Evolutionary conservation across 2,113 vertebrate species (phyloP).

Genomic region (Pedionomus torquatus): DNA sequence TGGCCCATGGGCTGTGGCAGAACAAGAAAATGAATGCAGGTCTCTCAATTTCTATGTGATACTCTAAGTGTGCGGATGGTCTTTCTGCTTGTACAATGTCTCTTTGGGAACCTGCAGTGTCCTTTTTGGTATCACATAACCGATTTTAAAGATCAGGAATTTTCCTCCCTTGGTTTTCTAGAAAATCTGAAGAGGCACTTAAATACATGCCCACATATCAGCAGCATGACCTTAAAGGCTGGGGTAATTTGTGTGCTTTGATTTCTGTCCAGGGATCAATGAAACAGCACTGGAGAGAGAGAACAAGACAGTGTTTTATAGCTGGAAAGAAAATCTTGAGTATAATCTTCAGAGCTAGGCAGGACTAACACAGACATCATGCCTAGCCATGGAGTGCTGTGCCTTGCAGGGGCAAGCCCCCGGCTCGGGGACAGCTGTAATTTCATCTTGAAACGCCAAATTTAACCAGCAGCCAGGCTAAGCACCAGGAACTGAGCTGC

Average conservation of each 20-base stretch:
- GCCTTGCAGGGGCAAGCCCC: neutral
- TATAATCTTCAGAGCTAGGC: neutral
- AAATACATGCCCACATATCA: neutral
- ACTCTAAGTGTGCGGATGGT: neutral
- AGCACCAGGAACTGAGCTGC: neutral
- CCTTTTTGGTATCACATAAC: neutral
- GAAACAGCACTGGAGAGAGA: neutral
- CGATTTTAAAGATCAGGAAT: neutral
- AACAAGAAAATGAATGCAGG: neutral
- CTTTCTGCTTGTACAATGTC: neutral
- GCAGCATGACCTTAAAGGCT: neutral
- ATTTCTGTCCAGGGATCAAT: neutral
- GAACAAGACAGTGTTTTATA: neutral
- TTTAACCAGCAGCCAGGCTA: neutral
- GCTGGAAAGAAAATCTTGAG: neutral
- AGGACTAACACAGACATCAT: neutral
- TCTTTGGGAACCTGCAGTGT: neutral
- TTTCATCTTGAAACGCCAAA: neutral
- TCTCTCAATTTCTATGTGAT: neutral
- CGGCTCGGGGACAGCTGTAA: neutral
- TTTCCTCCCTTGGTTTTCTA: neutral
- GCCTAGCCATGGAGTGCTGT: accelerated
- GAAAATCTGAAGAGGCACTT: neutral
- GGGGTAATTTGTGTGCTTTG: neutral
- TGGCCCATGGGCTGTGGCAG: neutral